Base-by-base conservation (phyloP, 2,797 vertebrate genomes). In the Diceros bicornis region DNA sequence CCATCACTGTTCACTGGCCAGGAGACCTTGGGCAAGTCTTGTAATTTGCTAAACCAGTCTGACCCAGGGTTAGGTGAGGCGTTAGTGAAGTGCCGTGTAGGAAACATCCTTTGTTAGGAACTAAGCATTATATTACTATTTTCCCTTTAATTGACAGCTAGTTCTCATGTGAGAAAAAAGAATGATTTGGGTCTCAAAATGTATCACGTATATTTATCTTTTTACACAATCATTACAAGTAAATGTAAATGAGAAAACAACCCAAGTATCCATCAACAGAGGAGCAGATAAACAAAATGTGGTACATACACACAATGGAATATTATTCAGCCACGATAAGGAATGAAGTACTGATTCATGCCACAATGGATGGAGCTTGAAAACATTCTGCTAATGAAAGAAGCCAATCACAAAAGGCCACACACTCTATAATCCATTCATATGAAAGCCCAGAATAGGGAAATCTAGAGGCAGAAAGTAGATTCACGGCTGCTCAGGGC, bases 171-270 rank as follows among this genome's bases (percentile, higher is more conserved):
- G 41, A 96, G 57, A 72, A 93, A 72, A 71, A 74, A 32, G 41
- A 41, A 50, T 4, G 18, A 82, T 62, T 29, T 79, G 4, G 2
- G n/a, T n/a, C 82, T 83, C 79, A 72, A 23, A 85, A 41, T n/a
- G 14, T 11, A 12, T 7, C 10, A 10, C 18, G 32, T 37, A 13
- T 55, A 74, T 50, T 82, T 34, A 44, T 61, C 64, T 83, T 72
- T 71, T 27, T n/a, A 57, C 6, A 29, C 6, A 75, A 50, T 14
- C 89, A 23, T 41, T 90, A 69, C 87, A 92, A 87, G 85, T 92
- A 96, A 47, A 55, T 55, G 4, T 47, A 93, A 71, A 74, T 90
- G 82, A 64, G 79, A 91, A 82, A 1, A 68, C 29, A 79, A 34
- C 32, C 32, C 55, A 7, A 61, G 14, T 37, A 25, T 17, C 55